Evolutionary conservation across 2,888 invertebrate genomes (phyloP), one percentile per base, ranked within the genome.

Genomic region (Cryptus armator): DNA sequence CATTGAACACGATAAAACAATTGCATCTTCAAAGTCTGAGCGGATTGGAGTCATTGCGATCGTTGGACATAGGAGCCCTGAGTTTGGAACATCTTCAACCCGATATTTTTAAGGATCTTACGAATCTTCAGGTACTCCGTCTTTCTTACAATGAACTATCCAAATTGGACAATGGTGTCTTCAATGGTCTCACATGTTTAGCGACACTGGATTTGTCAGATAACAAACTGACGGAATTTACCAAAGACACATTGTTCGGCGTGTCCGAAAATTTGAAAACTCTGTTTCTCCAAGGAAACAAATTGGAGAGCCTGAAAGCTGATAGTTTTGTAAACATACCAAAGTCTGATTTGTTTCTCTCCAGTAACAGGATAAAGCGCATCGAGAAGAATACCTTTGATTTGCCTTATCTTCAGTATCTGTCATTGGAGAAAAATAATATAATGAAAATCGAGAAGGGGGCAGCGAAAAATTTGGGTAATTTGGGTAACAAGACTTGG

Each of bases 211-310:
- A 94, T 86, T 84, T 94, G 24, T 94, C 91, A 62, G 86, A 91
- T 81, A 94, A 94, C 86, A 89, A 91, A n/a, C 85, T 94, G 12
- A 87, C 89, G 19, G 91, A 88, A 53, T 86, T 94, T 48, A 91
- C 92, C 3, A 91, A 91, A 14, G 90, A 91, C 46, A 90, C 91
- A 16, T 94, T 94, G 84, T 89, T 88, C 14, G 89, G 92, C 86
- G 84, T 94, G 46, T 90, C 89, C 0, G 92, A 89, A 9, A 66
- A 85, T 74, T 86, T 94, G 67, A 92, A 93, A 68, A 92, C 93
- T 46, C 88, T 94, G 44, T 91, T 94, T 71, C 83, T 94, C 66
- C 93, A 94, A 84, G 89, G 93, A 72, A 94, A 94, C 74, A 87
- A 89, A 56, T 93, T 94, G 79, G 78, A 87, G 2, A 91, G 91